Conservation (phyloP, 2,113 vertebrate genomes). For the Ploceus nigricollis region DNA sequence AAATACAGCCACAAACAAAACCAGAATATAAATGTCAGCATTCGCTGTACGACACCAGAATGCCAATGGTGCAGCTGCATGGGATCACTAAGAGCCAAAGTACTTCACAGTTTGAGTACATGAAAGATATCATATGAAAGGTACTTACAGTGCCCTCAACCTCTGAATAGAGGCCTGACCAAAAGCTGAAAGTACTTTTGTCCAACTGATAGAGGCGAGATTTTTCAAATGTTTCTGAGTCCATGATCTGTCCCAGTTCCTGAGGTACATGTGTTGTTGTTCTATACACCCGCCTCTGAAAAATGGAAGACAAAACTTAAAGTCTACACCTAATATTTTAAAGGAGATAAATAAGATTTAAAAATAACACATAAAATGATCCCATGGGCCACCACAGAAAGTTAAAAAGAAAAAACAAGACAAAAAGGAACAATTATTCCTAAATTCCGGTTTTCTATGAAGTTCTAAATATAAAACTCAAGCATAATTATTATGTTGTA, state of each 20-base stretch:
- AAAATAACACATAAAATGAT: neutral
- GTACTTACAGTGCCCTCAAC: constrained; percentile 91
- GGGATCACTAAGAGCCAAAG: neutral
- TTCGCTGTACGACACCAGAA: rapidly evolving
- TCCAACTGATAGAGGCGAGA: constrained; percentile 96
- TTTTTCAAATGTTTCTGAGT: constrained; percentile 95
- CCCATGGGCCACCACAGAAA: neutral
- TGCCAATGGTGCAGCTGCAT: neutral
- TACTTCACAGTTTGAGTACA: neutral
- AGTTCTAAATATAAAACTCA: neutral
- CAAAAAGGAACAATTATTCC: neutral
- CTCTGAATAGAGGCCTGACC: constrained; percentile 97
- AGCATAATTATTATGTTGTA: neutral
- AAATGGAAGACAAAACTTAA: neutral
- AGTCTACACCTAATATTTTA: neutral
- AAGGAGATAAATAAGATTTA: neutral
- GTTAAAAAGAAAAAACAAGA: neutral
- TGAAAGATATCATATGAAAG: neutral
- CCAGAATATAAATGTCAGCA: neutral
- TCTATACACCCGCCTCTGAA: constrained; percentile 88
- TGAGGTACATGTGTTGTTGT: constrained; percentile 86
- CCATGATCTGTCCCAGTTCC: constrained; percentile 94
- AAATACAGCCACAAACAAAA: neutral
- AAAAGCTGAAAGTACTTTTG: constrained; percentile 98
- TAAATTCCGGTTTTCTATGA: neutral